These are phyloP conservation scores for Bostrychus sinensis DNA, from an alignment of 2,113 vertebrate genomes.

Conservation along the genomic window DNA sequence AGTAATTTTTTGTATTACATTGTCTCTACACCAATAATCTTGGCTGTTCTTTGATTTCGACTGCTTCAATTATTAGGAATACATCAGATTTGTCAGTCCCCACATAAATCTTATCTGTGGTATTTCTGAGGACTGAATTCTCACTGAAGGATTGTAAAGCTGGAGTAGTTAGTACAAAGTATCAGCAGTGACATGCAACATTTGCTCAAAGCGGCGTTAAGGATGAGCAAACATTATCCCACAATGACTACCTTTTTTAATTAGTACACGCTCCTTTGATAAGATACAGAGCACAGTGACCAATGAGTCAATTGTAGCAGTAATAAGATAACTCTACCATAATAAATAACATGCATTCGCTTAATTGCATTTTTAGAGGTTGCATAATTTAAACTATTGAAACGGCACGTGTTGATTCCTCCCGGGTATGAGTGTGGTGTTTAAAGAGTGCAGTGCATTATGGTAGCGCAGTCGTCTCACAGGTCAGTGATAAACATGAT, in stretches of 20 bases:
- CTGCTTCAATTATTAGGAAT: too few relatives aligned
- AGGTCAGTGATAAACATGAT: conserved; percentile 67
- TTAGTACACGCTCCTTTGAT: conserved; percentile 49
- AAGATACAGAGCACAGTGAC: conserved; percentile 37
- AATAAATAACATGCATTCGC: conserved; percentile 55
- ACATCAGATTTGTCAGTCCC: too few relatives aligned
- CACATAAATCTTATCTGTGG: too few relatives aligned
- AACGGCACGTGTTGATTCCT: conserved; percentile 42
- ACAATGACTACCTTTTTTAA: conserved; percentile 53
- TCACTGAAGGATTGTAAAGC: conserved; percentile 15
- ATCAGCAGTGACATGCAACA: conserved; percentile 17
- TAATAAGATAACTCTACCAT: conserved; percentile 45
- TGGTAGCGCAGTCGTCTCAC: conserved; percentile 46
- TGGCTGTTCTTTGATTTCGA: too few relatives aligned
- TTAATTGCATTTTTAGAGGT: conserved; percentile 60
- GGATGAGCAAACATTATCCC: conserved; percentile 43
- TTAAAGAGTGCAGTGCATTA: conserved; percentile 41
- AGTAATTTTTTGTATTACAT: too few relatives aligned
- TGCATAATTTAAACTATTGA: conserved; percentile 48
- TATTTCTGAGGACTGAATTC: not conserved
- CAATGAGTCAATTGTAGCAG: conserved; percentile 51
- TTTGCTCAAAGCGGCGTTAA: conserved; percentile 36
- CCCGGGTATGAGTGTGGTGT: conserved; percentile 25
- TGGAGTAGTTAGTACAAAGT: conserved; percentile 17
- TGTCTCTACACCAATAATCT: too few relatives aligned